These are phyloP conservation scores for Mechanitis mazaeus DNA, from an alignment of 2,888 invertebrate species.

Conservation along the genomic window DNA sequence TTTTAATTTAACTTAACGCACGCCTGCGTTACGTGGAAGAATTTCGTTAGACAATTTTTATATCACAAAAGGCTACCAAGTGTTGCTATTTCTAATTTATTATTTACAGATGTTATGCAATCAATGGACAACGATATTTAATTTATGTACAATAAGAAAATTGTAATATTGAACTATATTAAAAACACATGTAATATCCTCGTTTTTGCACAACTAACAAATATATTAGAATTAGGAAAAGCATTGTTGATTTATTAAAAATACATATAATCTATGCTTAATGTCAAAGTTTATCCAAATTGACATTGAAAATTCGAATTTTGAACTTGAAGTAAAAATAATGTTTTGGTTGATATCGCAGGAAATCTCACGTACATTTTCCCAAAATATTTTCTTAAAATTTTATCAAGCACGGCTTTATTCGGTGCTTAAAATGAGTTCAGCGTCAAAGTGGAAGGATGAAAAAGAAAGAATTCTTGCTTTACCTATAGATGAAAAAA, in stretches of 20 bases:
- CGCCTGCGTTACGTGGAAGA: constrained; percentile 63
- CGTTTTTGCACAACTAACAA: too few relatives aligned
- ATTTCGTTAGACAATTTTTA: constrained; percentile 45
- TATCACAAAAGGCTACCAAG: constrained; percentile 20
- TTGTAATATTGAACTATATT: too few relatives aligned
- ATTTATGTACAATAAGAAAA: background rate
- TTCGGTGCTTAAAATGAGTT: constrained; percentile 56
- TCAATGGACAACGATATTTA: background rate
- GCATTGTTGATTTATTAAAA: too few relatives aligned
- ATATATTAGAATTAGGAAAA: too few relatives aligned
- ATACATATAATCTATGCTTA: background rate
- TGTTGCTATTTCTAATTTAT: constrained; percentile 24
- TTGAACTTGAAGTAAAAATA: background rate
- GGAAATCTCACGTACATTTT: constrained; percentile 2
- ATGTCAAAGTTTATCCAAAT: background rate
- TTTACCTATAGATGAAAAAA: constrained; percentile 73
- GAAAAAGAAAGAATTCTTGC: constrained; percentile 73
- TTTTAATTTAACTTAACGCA: constrained; percentile 37
- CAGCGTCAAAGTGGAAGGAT: constrained; percentile 57
- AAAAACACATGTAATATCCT: too few relatives aligned
- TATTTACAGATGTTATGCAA: constrained; percentile 15
- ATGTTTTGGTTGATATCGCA: constrained; percentile 13
- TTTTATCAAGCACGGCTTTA: constrained; percentile 30
- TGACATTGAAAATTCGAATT: too few relatives aligned
- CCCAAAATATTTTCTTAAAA: background rate